Evolutionary conservation across 2,888 invertebrate genomes (phyloP).

Genomic region (Argyresthia albistria): DNA sequence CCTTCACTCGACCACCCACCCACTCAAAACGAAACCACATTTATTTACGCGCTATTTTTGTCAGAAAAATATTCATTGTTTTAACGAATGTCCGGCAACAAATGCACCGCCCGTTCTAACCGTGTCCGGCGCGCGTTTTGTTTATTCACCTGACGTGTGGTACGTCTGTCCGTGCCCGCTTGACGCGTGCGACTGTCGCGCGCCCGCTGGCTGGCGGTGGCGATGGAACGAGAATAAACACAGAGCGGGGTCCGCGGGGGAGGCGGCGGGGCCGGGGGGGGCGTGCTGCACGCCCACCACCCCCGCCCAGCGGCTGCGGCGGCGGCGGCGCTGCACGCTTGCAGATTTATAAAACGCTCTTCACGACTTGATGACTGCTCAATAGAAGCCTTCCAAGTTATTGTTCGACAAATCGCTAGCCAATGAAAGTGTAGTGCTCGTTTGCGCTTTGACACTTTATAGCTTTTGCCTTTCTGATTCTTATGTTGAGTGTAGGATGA

Average conservation of each 20-base stretch:
- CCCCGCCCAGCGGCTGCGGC: slow-evolving; percentile 10
- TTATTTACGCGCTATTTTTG: not conserved
- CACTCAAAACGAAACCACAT: slow-evolving; percentile 3
- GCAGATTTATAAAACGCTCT: slow-evolving; percentile 3
- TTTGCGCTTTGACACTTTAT: not conserved
- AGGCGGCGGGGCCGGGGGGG: slow-evolving; percentile 36
- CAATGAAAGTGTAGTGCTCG: not conserved
- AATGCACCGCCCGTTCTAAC: slow-evolving; percentile 59
- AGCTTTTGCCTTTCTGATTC: no score
- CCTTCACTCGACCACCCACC: slow-evolving; percentile 30
- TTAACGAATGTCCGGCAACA: slow-evolving; percentile 38
- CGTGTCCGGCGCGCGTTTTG: slow-evolving; percentile 20
- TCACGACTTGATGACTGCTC: slow-evolving; percentile 1
- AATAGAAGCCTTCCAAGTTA: slow-evolving; percentile 3
- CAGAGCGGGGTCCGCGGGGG: slow-evolving; percentile 33
- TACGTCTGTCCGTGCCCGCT: slow-evolving; percentile 53
- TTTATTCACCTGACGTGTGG: slow-evolving; percentile 37
- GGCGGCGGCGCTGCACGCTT: slow-evolving; percentile 4
- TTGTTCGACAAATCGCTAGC: slow-evolving; percentile 11
- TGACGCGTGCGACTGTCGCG: slow-evolving; percentile 67
- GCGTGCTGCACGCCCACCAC: slow-evolving; percentile 24
- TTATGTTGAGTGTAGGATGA: no score
- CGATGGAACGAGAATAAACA: slow-evolving; percentile 62
- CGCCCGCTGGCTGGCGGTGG: slow-evolving; percentile 27
- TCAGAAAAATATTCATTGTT: not conserved